Evolutionary conservation across 2,797 vertebrate species (phyloP).

Genomic region (Morelia viridis): DNA sequence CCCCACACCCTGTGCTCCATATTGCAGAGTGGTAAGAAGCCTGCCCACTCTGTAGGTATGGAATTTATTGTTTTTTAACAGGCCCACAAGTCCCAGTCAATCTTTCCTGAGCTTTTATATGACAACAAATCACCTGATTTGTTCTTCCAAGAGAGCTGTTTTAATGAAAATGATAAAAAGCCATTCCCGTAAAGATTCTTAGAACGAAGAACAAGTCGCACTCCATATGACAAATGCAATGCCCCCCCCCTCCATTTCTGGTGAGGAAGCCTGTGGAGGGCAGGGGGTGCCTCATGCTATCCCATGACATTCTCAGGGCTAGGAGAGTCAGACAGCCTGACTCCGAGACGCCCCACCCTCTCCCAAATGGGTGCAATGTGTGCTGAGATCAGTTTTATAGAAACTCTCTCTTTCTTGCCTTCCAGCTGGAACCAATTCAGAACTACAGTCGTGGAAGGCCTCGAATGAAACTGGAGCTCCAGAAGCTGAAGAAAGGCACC

Average conservation of each 20-base stretch:
- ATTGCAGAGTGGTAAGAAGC: constrained; percentile 7
- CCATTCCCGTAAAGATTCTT: constrained; percentile 33
- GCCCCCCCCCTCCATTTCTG: neutral
- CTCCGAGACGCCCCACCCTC: neutral
- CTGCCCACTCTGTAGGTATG: constrained; percentile 5
- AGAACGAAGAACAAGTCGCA: neutral
- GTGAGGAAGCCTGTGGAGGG: neutral
- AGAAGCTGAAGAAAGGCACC: neutral
- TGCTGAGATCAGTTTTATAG: constrained; percentile 16
- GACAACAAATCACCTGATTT: neutral
- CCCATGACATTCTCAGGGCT: neutral
- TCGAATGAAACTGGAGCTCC: neutral
- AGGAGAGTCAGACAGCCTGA: constrained; percentile 1
- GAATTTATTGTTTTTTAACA: constrained; percentile 28
- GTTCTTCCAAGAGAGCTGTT: constrained; percentile 16
- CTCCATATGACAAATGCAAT: constrained; percentile 6
- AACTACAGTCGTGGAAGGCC: neutral
- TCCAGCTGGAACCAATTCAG: constrained; percentile 3
- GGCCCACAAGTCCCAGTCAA: constrained; percentile 27
- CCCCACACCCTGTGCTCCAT: neutral
- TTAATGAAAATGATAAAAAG: constrained; percentile 39
- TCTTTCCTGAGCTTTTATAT: constrained; percentile 23
- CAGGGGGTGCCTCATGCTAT: neutral
- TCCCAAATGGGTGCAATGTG: constrained; percentile 29
- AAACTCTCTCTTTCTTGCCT: neutral